These are phyloP conservation scores for Poecilia latipinna DNA, from an alignment of 2,113 vertebrate genomes.

Conservation along the genomic window DNA sequence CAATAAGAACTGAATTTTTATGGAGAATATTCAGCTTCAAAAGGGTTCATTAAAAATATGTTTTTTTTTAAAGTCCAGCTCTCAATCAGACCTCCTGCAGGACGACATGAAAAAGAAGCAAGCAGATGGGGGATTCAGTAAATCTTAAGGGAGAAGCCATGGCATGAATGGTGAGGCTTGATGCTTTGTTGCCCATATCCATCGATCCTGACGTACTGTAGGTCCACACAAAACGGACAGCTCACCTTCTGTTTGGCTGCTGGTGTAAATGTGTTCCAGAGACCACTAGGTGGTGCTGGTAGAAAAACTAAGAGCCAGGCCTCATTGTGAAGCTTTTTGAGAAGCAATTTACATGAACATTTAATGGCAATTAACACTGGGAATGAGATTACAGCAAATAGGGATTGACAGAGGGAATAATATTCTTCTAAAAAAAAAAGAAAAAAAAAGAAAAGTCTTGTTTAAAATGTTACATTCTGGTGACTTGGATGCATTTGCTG, in stretches of 20 bases:
- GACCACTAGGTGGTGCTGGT: neutral
- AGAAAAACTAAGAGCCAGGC: too few relatives aligned
- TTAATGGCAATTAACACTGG: too few relatives aligned
- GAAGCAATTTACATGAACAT: neutral
- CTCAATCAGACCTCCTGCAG: neutral
- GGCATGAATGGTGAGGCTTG: neutral
- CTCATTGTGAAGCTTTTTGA: neutral
- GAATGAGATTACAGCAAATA: neutral
- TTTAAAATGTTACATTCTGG: neutral
- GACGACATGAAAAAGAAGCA: neutral
- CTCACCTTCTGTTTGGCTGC: neutral
- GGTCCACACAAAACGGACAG: neutral
- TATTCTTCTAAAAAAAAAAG: neutral
- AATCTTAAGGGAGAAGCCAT: neutral
- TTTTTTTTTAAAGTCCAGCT: neutral
- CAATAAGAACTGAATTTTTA: neutral
- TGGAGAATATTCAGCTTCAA: neutral
- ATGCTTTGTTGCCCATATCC: neutral
- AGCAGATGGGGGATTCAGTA: neutral
- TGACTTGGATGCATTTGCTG: neutral
- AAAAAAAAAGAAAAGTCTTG: neutral
- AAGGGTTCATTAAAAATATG: neutral
- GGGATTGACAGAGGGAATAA: neutral
- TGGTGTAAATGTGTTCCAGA: neutral
- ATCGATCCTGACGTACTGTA: neutral